Percentiles rank a stretch among this genome's conserved stretches.
phyloP scores from a whole-genome alignment of 2,797 vertebrate species.

The Mastacembelus armatus region DNA sequence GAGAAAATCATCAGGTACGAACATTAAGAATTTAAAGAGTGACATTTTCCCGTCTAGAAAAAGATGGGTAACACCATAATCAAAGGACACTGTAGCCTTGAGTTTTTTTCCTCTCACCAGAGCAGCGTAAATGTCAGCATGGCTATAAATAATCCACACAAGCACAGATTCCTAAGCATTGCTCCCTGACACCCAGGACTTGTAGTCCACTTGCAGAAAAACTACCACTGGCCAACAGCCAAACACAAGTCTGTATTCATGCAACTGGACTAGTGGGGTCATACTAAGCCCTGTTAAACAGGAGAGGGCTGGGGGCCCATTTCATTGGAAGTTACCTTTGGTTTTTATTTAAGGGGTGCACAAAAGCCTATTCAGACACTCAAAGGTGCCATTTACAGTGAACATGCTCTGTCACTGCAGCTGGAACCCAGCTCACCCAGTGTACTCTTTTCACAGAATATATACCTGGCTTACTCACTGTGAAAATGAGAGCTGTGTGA shows the following conservation, averaged over 20 bases:
- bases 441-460: slow-evolving; percentile 4
- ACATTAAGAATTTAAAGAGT: slow-evolving; percentile 60
- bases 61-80: slow-evolving; percentile 57
- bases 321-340: slow-evolving; percentile 69
- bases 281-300: slow-evolving; percentile 67
- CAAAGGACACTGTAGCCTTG: slow-evolving; percentile 64
- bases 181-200: slow-evolving; percentile 64
- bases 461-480: slow-evolving; percentile 40
- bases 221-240: slow-evolving; percentile 69
- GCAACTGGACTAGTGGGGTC: slow-evolving; percentile 61
- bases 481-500: slow-evolving; percentile 35
- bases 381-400: slow-evolving; percentile 76
- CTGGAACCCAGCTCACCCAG: slow-evolving; percentile 49
- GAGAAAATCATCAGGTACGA: slow-evolving; percentile 65
- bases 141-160: slow-evolving; percentile 77
- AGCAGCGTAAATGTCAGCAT: slow-evolving; percentile 72
- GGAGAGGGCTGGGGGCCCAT: slow-evolving; percentile 41
- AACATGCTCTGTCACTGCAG: slow-evolving; percentile 62
- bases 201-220: slow-evolving; percentile 64
- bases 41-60: slow-evolving; percentile 53
- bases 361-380: slow-evolving; percentile 78
- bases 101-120: slow-evolving; percentile 56
- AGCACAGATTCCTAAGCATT: slow-evolving; percentile 71
- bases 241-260: slow-evolving; percentile 78
- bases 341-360: slow-evolving; percentile 76